These are phyloP conservation scores for Sitophilus oryzae DNA, from an alignment of 1,140 invertebrate genomes.

Conservation along the genomic window DNA sequence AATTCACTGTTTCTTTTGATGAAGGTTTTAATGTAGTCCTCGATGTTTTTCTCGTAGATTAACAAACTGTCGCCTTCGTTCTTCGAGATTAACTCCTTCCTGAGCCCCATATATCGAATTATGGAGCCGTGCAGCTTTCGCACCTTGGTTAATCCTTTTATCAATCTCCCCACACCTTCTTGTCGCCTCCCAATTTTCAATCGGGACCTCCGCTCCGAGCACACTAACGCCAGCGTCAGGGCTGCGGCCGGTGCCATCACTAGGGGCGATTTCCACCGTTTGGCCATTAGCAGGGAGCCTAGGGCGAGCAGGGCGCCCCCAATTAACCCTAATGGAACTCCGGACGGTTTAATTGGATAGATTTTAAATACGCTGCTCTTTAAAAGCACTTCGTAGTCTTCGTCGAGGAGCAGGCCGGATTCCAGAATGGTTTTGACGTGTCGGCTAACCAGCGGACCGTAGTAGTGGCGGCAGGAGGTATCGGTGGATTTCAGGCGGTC, in stretches of 20 bases:
- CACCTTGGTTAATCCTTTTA: slow-evolving; percentile 17
- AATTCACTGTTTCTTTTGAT: background rate
- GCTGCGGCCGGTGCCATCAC: slow-evolving; percentile 7
- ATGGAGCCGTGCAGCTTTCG: slow-evolving; percentile 16
- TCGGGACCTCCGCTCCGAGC: background rate
- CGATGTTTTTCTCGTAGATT: slow-evolving; percentile 8
- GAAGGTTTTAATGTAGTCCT: slow-evolving; percentile 10
- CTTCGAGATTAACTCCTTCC: slow-evolving; percentile 3
- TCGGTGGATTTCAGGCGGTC: background rate
- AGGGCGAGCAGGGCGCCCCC: slow-evolving; percentile 3
- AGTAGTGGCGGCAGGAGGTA: slow-evolving; percentile 6
- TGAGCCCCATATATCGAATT: slow-evolving; percentile 19
- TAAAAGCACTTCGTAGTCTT: slow-evolving; percentile 27
- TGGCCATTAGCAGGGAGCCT: slow-evolving; percentile 5
- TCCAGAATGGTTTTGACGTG: slow-evolving; percentile 24
- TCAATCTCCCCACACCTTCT: background rate
- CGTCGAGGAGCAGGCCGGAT: slow-evolving; percentile 26
- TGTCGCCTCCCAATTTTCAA: background rate
- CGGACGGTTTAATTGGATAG: slow-evolving; percentile 2
- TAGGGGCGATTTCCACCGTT: slow-evolving; percentile 7
- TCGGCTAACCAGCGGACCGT: slow-evolving; percentile 5
- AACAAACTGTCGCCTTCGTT: slow-evolving; percentile 1
- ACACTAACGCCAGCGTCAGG: background rate
- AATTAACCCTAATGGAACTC: slow-evolving; percentile 9
- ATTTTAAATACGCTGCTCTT: slow-evolving; percentile 17